A percentile compares a stretch with the other conserved stretches of the same genome.
Conservation (phyloP, 2,797 vertebrate genomes). For the Chanos chanos region DNA sequence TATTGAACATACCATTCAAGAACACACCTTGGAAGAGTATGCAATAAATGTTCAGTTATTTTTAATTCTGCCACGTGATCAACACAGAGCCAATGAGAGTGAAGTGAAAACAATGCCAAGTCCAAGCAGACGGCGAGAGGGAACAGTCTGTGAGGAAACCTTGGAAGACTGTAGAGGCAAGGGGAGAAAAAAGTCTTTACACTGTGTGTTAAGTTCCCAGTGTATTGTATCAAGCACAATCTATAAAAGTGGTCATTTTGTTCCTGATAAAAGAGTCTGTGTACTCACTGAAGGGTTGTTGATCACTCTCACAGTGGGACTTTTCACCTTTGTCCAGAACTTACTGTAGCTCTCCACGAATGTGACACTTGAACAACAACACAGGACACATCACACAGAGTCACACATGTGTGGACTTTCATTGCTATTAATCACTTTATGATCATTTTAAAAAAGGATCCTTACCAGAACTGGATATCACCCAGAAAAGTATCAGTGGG, state of each 20-base stretch:
- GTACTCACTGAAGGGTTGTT: neutral
- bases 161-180: no score
- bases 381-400: neutral
- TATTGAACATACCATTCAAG: no score
- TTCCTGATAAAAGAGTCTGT: no score
- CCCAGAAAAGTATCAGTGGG: neutral
- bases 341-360: neutral
- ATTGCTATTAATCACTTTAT: neutral
- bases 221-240: no score
- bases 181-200: no score
- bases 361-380: conserved; percentile 24
- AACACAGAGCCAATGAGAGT: neutral
- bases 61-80: no score
- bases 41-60: no score
- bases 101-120: neutral
- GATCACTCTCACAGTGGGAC: neutral
- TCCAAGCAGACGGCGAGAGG: neutral
- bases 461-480: conserved; percentile 26
- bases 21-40: no score
- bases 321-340: conserved; percentile 39
- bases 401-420: no score
- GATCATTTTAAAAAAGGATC: neutral
- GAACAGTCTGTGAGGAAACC: neutral
- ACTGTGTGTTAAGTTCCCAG: no score
- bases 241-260: no score